phyloP scores from a whole-genome alignment of 2,888 invertebrate species.

The Drosophila recens region DNA sequence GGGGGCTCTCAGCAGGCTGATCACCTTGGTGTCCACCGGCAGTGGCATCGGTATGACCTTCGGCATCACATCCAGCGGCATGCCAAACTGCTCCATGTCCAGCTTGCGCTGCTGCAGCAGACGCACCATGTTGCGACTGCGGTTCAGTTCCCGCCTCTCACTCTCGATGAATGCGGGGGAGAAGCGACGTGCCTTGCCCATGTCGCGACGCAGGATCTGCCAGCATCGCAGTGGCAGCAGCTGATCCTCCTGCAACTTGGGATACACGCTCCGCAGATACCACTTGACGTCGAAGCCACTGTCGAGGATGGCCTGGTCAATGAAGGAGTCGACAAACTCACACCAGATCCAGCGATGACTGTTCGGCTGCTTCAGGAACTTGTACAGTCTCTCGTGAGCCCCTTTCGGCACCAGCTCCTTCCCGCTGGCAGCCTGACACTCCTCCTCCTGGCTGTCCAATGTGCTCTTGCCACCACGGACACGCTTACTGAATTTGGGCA shows the following conservation, averaged over 20 bases:
- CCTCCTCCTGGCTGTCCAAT: slow-evolving; percentile 3
- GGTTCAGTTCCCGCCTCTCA: slow-evolving; percentile 40
- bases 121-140: slow-evolving; percentile 41
- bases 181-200: slow-evolving; percentile 64
- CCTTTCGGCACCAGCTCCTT: not conserved
- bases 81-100: slow-evolving; percentile 4
- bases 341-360: slow-evolving; percentile 62
- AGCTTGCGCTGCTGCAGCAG: slow-evolving; percentile 45
- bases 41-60: slow-evolving; percentile 49
- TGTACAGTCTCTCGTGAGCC: slow-evolving; percentile 17
- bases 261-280: slow-evolving; percentile 23
- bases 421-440: not conserved
- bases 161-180: slow-evolving; percentile 50
- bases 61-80: slow-evolving; percentile 41
- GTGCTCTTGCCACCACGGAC: slow-evolving; percentile 18
- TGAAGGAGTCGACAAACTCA: slow-evolving; percentile 57
- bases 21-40: slow-evolving; percentile 39
- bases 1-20: slow-evolving; percentile 19
- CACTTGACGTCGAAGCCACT: slow-evolving; percentile 38
- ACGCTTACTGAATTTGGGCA: slow-evolving; percentile 47
- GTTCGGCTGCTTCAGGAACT: slow-evolving; percentile 31
- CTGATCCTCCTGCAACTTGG: slow-evolving; percentile 25
- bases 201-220: slow-evolving; percentile 53
- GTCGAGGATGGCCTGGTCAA: slow-evolving; percentile 47
- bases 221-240: slow-evolving; percentile 50